Base-by-base conservation (phyloP, 2,113 vertebrate species). In the Phoenicopterus ruber region DNA sequence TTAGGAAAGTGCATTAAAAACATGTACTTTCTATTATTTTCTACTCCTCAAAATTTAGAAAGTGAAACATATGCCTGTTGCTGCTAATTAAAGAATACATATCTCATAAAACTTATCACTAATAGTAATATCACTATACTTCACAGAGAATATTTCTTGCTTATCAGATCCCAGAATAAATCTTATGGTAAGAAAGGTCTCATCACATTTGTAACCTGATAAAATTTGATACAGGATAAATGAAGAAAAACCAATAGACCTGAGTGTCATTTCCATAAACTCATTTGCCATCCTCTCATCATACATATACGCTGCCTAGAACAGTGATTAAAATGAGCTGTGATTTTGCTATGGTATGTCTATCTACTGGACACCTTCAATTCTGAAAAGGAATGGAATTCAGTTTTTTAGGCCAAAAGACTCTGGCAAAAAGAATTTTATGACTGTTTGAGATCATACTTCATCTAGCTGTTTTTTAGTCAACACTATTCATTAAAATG, bases 281-380 rank as follows among this genome's bases (percentile, higher is more conserved):
- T 62, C 52, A 47, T 58, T 38, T n/a, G 61, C 32, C 36, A 49
- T 46, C 38, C 36, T 82, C 69, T 69, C 61, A 25, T 16, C 2
- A 13, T 9, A 55, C 5, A 5, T 2, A 15, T 0, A 67, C 0
- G 1, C 3, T 8, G 57, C 15, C 28, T 19, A 13, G 24, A 13
- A 8, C 2, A 0, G 47, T 19, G 5, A 80, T 36, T 66, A 62
- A 58, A 11, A 66, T 18, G n/a, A 5, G 24, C 67, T 7, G 25
- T 4, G 16, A 32, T 62, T 86, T n/a, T 42, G 2, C 71, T 21
- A 87, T 10, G 13, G 40, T 66, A 59, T 32, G 12, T 47, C n/a
- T 34, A 42, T 67, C 66, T 49, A 42, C 59, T 49, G 59, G 54
- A 61, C 3, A 0, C 67, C 71, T 90, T 20, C 15, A 81, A 42